Conservation (phyloP, 1,140 invertebrate species). For the Psilanteris sp. region DNA sequence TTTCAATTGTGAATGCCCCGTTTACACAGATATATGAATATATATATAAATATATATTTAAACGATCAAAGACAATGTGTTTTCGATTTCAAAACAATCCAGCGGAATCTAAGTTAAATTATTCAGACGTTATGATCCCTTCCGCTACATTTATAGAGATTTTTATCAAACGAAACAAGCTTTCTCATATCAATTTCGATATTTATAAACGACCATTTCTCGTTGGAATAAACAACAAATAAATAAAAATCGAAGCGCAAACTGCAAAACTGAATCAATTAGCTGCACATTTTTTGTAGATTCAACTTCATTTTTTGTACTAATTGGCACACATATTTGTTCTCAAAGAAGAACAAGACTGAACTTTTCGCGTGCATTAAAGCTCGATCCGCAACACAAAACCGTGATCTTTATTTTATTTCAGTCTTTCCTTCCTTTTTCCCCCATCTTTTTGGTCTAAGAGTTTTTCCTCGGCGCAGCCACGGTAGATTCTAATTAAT, state of each 20-base stretch:
- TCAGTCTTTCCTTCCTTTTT: constrained; percentile 11
- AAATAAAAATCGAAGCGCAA: constrained; percentile 47
- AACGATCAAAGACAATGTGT: constrained; percentile 41
- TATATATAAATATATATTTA: not conserved
- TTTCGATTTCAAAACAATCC: constrained; percentile 38
- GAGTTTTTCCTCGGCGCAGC: constrained; percentile 44
- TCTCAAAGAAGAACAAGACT: too few relatives aligned
- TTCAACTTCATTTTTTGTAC: too few relatives aligned
- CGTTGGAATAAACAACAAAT: constrained; percentile 37
- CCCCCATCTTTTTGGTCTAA: constrained; percentile 27
- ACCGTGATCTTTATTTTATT: not conserved
- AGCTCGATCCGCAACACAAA: not conserved
- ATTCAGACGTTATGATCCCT: constrained; percentile 29
- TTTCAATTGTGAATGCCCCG: too few relatives aligned
- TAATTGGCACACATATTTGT: too few relatives aligned
- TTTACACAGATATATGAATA: too few relatives aligned
- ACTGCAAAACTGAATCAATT: constrained; percentile 29
- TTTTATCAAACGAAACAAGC: constrained; percentile 46
- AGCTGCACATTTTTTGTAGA: too few relatives aligned
- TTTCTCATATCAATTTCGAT: constrained; percentile 42
- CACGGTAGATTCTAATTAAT: constrained; percentile 55
- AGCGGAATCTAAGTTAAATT: constrained; percentile 29
- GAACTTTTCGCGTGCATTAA: too few relatives aligned
- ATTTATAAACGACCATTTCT: constrained; percentile 31
- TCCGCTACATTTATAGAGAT: constrained; percentile 35